These are phyloP conservation scores for Meliscaeva auricollis DNA, from an alignment of 2,888 invertebrate species.

Conservation along the genomic window DNA sequence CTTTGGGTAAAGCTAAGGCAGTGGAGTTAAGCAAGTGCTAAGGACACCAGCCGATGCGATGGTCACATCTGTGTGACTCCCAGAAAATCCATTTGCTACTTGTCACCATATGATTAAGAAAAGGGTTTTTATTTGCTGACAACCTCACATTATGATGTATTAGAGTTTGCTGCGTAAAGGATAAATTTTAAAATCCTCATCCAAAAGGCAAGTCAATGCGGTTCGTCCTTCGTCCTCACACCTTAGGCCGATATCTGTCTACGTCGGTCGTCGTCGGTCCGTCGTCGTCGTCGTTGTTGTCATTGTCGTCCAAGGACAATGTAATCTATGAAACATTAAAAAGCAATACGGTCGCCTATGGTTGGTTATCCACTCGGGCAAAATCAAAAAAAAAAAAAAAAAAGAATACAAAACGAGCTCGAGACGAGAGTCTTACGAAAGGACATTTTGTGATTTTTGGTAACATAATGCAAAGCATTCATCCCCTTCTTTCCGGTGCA, in stretches of 20 bases:
- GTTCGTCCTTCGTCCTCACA: conserved; percentile 46
- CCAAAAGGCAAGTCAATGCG: conserved; percentile 59
- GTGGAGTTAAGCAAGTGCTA: conserved; percentile 73
- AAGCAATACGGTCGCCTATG: conserved; percentile 75
- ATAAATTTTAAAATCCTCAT: conserved; percentile 70
- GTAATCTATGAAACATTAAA: conserved; percentile 76
- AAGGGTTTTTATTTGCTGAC: conserved; percentile 78
- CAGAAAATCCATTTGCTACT: conserved; percentile 79
- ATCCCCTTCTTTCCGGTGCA: conserved; percentile 65
- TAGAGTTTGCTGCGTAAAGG: conserved; percentile 72
- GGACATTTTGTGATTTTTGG: conserved; percentile 73
- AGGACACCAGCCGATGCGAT: conserved; percentile 68
- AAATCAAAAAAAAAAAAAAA: background rate
- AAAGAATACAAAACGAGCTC: conserved; percentile 1
- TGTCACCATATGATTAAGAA: conserved; percentile 79
- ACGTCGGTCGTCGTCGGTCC: conserved; percentile 22
- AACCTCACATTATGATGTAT: conserved; percentile 78
- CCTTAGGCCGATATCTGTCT: conserved; percentile 35
- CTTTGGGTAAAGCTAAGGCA: conserved; percentile 21
- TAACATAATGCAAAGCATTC: conserved; percentile 67
- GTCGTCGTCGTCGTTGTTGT: conserved; percentile 30
- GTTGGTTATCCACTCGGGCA: conserved; percentile 56
- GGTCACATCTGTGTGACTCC: conserved; percentile 77
- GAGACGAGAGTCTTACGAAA: conserved; percentile 56
- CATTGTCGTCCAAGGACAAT: conserved; percentile 70